Conservation (phyloP, 2,113 vertebrate species). For the Burhinus bistriatus region DNA sequence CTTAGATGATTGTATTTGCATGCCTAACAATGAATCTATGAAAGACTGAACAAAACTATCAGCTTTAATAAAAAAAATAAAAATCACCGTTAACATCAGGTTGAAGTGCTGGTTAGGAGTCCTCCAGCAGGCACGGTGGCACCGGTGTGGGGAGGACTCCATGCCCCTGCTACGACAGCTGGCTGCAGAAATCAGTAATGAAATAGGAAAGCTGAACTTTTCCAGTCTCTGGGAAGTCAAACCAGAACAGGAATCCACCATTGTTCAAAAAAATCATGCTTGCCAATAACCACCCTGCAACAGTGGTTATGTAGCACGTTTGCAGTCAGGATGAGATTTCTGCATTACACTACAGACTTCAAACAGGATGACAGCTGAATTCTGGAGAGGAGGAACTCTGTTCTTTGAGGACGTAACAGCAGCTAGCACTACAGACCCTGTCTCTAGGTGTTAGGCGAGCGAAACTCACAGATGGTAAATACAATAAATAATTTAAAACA, state of each 20-base stretch:
- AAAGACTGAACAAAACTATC: neutral
- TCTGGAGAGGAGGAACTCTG: neutral
- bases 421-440: neutral
- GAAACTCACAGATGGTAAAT: neutral
- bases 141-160: fast-evolving
- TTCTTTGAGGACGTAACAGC: neutral
- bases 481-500: neutral
- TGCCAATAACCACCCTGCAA: neutral
- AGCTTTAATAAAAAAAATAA: neutral
- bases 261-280: fast-evolving
- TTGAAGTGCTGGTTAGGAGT: neutral
- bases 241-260: neutral
- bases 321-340: neutral
- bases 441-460: neutral
- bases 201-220: neutral
- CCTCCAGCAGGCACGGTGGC: neutral
- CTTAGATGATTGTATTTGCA: neutral
- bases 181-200: neutral
- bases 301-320: fast-evolving
- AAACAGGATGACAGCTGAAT: neutral
- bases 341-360: neutral
- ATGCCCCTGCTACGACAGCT: neutral
- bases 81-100: neutral
- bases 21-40: neutral
- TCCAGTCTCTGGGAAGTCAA: neutral